Evolutionary conservation across 2,113 vertebrate genomes (phyloP), one percentile per base, ranked within the genome.

Genomic region (Anhinga rufa): DNA sequence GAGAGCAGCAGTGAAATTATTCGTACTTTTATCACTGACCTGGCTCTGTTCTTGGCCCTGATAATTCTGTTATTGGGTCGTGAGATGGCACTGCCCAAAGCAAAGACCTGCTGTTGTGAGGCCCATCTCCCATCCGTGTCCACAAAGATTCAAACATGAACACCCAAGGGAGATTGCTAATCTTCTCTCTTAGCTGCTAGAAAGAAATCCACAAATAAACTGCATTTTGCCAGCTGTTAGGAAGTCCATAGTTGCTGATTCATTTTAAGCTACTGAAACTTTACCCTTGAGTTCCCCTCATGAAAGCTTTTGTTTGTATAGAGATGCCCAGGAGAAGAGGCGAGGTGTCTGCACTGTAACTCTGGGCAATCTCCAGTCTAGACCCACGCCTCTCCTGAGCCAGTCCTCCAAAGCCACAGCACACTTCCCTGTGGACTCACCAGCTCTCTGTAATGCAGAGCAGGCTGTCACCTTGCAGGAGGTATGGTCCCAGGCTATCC

Each of bases 391-490:
- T 9, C 38, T 29, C 17, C n/a, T 38, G 31, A 21, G 32, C 6
- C 34, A 55, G 9, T 6, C 10, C 34, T 34, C 32, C 13, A 9
- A 28, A 7, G 42, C 17, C 61, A 13, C 20, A n/a, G 22, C 2
- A 0, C 3, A 5, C 18, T 34, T 24, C 17, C 14, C 17, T 17
- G 16, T 4, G 31, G 60, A 4, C 25, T 60, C 4, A 2, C 34
- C 44, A 36, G 29, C 49, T 64, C 61, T 28, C 26, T 36, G 62
- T 8, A 52, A 38, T 8, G 36, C 32, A 38, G 26, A 4, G 2
- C 1, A 4, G 51, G 21, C 51, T 48, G 38, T 24, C 62, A 31
- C n/a, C 28, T 57, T 52, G 32, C 42, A 36, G 26, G 51, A 2
- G 3, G 17, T 8, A 4, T 7, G 6, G 46, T 68, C 40, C 28